Evolutionary conservation across 92 coral and sea anemone species (phyloP).

Genomic region (Umimayanthus kanabou): DNA sequence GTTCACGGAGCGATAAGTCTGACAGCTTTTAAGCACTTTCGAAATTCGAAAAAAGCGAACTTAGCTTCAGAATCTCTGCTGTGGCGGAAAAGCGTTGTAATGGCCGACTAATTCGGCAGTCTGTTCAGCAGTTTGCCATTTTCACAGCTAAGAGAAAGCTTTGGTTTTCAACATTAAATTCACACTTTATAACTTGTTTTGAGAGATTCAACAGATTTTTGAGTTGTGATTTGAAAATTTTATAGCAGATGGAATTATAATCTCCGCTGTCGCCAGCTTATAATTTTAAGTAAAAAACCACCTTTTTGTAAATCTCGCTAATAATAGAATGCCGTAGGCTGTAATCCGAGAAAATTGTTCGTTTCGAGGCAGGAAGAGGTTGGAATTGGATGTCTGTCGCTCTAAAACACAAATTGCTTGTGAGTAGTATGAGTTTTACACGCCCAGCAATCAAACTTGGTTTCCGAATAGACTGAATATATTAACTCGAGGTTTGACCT

Average conservation of each 20-base stretch:
- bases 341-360: not conserved
- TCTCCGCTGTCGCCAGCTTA: not conserved
- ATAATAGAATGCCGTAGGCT: not conserved
- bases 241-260: not conserved
- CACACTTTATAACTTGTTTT: not conserved
- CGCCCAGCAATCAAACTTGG: constrained; percentile 6
- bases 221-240: not conserved
- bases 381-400: not conserved
- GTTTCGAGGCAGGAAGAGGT: not conserved
- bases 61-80: not conserved
- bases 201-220: not conserved
- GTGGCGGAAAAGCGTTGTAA: not conserved
- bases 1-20: not conserved
- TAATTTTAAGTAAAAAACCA: not conserved
- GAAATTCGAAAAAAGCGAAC: not conserved
- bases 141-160: not conserved
- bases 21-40: not conserved
- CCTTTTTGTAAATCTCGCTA: not conserved
- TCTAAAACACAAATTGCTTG: not conserved
- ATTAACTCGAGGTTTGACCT: not conserved
- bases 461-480: not conserved
- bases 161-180: not conserved
- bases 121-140: not conserved
- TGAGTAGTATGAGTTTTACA: not conserved
- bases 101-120: not conserved